Conservation (phyloP, 2,113 vertebrate genomes). For the Monopterus albus region DNA sequence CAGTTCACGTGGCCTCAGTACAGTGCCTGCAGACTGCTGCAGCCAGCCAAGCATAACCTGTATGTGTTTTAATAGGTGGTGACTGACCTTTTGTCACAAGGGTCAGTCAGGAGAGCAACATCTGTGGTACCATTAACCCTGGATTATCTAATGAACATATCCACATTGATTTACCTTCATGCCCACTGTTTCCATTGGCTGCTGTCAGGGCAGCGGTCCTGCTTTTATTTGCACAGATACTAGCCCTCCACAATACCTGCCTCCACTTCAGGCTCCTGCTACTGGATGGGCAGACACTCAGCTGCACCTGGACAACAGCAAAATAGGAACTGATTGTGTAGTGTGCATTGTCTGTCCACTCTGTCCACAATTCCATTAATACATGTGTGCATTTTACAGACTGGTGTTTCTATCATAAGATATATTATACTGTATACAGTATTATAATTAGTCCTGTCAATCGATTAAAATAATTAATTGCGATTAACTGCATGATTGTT, state of each 20-base stretch:
- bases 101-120: conserved; percentile 19
- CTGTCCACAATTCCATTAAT: no score
- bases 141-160: conserved; percentile 44
- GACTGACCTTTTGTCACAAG: conserved; percentile 45
- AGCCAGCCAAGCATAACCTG: conserved; percentile 3
- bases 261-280: conserved; percentile 1
- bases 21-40: background rate
- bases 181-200: conserved; percentile 1
- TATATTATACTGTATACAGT: no score
- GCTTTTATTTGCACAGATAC: conserved; percentile 6
- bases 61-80: conserved; percentile 31
- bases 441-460: no score
- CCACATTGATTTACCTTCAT: conserved; percentile 36
- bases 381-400: no score
- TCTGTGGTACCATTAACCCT: conserved; percentile 50
- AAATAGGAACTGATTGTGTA: no score
- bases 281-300: no score
- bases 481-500: no score
- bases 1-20: background rate
- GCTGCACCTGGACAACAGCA: no score
- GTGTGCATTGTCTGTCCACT: no score
- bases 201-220: conserved; percentile 11
- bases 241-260: background rate
- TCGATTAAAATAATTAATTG: no score
- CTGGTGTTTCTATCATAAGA: no score